phyloP scores from a whole-genome alignment of 2,797 vertebrate genomes.

The Xiphophorus birchmanni region DNA sequence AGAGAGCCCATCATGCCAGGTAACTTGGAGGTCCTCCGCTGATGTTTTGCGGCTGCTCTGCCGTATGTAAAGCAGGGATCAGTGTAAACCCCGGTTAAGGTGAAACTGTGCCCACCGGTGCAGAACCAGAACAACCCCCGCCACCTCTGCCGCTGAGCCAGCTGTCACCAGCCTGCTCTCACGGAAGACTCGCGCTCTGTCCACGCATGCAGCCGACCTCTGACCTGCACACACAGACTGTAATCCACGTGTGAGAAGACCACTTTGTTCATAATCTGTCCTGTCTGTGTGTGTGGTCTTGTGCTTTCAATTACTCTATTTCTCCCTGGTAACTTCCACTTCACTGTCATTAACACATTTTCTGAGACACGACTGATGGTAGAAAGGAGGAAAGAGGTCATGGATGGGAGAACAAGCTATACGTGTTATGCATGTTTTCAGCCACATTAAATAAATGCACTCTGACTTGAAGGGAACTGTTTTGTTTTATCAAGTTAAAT shows the following conservation, averaged over 20 bases:
- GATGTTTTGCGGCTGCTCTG: slow-evolving; percentile 16
- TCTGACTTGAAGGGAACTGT: neutral
- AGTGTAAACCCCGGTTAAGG: slow-evolving; percentile 72
- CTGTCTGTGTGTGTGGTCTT: slow-evolving; percentile 9
- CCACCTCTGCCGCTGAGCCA: slow-evolving; percentile 54
- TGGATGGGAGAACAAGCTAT: neutral
- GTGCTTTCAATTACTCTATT: slow-evolving; percentile 9
- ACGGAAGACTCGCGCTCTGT: slow-evolving; percentile 47
- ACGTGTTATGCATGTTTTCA: neutral
- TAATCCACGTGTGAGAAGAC: slow-evolving; percentile 75
- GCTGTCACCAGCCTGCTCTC: slow-evolving; percentile 71
- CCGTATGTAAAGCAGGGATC: slow-evolving; percentile 67
- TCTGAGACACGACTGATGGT: neutral
- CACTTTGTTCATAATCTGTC: slow-evolving; percentile 73
- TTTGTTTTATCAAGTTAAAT: neutral
- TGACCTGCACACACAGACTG: slow-evolving; percentile 42
- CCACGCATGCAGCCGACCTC: slow-evolving; percentile 59
- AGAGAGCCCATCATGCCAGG: neutral
- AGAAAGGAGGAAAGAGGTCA: neutral
- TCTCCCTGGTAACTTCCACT: neutral
- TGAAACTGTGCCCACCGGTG: slow-evolving; percentile 44
- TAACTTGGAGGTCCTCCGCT: neutral
- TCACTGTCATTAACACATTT: neutral
- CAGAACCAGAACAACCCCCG: slow-evolving; percentile 48
- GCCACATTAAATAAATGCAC: neutral